Evolutionary conservation across 2,113 vertebrate genomes (phyloP).

Genomic region (Xenus cinereus): DNA sequence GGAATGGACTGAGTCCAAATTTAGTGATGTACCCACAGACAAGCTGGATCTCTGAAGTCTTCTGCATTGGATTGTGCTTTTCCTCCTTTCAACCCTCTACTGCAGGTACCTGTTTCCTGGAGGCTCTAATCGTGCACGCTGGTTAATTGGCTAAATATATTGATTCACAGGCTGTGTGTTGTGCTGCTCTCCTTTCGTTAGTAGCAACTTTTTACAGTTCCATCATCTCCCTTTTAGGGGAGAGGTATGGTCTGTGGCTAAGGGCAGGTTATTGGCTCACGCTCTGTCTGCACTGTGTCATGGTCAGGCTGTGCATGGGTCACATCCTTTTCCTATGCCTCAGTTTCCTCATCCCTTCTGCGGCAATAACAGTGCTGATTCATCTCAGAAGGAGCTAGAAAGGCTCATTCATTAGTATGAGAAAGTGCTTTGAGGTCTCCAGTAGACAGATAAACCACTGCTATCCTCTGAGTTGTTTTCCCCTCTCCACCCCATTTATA

Average conservation of each 20-base stretch:
- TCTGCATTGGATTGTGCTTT: not conserved
- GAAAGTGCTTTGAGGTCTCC: not conserved
- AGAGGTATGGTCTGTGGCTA: not conserved
- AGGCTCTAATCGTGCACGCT: not conserved
- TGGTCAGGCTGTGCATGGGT: accelerated
- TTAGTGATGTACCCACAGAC: accelerated
- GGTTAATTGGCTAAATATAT: not conserved
- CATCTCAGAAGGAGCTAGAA: not conserved
- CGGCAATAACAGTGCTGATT: not conserved
- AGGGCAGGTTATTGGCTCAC: not conserved
- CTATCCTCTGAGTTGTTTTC: not conserved
- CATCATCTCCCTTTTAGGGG: not conserved
- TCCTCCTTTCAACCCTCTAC: not conserved
- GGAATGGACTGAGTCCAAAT: not conserved
- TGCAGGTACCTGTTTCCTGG: not conserved
- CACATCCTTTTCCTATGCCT: not conserved
- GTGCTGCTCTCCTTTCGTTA: not conserved
- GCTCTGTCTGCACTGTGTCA: not conserved
- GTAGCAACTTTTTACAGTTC: not conserved
- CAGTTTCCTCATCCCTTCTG: not conserved
- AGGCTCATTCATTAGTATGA: not conserved
- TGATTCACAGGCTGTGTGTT: not conserved
- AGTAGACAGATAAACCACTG: not conserved
- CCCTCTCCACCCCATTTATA: not conserved
- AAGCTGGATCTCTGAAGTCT: not conserved